Evolutionary conservation across 2,888 invertebrate species (phyloP).

Genomic region (Aspidiotus destructor): DNA sequence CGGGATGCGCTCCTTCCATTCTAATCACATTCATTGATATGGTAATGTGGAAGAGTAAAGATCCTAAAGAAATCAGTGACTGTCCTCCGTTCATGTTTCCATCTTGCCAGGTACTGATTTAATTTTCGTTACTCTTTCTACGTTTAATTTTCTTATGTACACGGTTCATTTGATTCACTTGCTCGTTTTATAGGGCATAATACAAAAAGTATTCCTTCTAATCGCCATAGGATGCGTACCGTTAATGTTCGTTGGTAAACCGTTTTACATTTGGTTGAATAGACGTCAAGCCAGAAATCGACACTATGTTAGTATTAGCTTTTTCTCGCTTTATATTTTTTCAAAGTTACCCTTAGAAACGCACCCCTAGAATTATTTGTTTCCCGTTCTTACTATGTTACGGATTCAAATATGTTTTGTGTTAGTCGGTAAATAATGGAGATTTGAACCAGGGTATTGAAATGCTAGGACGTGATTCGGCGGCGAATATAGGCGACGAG

Average conservation of each 20-base stretch:
- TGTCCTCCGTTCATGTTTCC: slow-evolving; percentile 54
- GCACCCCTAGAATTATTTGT: not conserved
- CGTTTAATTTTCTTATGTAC: too few relatives aligned
- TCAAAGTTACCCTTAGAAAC: not conserved
- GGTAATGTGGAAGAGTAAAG: slow-evolving; percentile 54
- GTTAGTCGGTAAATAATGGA: slow-evolving; percentile 36
- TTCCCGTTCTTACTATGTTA: not conserved
- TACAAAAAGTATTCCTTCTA: slow-evolving; percentile 56
- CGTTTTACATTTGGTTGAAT: slow-evolving; percentile 51
- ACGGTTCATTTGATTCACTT: not conserved
- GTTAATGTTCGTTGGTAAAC: slow-evolving; percentile 67
- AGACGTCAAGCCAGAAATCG: slow-evolving; percentile 39
- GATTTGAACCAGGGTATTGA: slow-evolving; percentile 36
- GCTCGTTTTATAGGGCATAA: slow-evolving; percentile 43
- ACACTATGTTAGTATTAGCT: slow-evolving; percentile 34
- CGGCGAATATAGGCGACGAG: slow-evolving; percentile 12
- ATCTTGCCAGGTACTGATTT: slow-evolving; percentile 35
- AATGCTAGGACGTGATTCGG: slow-evolving; percentile 34
- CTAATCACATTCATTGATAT: slow-evolving; percentile 73
- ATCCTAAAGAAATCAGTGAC: slow-evolving; percentile 37
- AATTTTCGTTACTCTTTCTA: not conserved
- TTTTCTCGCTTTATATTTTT: slow-evolving; percentile 1
- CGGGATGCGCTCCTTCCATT: slow-evolving; percentile 64
- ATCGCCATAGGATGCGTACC: slow-evolving; percentile 63
- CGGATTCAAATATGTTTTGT: slow-evolving; percentile 15